A percentile compares a stretch with the other conserved stretches of the same genome.
phyloP scores from a whole-genome alignment of 2,888 invertebrate genomes.

The Lacanobia wlatinum region DNA sequence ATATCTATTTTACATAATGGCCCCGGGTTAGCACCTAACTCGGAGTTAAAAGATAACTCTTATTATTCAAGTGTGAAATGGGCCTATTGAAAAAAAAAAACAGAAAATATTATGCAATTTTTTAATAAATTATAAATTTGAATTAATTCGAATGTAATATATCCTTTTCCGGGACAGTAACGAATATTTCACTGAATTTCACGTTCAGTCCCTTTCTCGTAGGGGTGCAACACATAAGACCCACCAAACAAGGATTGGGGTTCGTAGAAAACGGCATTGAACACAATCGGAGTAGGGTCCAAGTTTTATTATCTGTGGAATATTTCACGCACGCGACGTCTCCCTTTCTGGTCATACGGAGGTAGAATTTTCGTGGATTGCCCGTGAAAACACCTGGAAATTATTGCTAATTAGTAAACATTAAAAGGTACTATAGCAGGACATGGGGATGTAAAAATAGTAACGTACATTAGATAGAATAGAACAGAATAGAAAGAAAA shows the following conservation, averaged over 20 bases:
- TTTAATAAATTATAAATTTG: too few relatives aligned
- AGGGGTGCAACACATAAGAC: conserved; percentile 82
- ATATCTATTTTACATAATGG: too few relatives aligned
- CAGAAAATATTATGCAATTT: too few relatives aligned
- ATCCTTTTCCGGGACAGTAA: conserved; percentile 75
- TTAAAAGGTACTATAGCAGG: not conserved
- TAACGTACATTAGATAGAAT: not conserved
- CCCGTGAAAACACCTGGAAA: conserved; percentile 81
- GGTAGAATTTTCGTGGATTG: conserved; percentile 80
- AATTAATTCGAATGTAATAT: conserved; percentile 82
- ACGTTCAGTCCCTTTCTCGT: conserved; percentile 76
- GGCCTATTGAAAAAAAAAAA: too few relatives aligned
- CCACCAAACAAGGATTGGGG: conserved; percentile 73
- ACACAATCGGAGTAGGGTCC: conserved; percentile 79
- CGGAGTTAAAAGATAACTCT: too few relatives aligned
- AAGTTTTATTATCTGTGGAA: conserved; percentile 76
- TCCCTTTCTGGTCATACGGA: conserved; percentile 76
- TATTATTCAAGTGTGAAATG: too few relatives aligned
- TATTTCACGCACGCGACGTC: conserved; percentile 81
- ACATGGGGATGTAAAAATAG: not conserved
- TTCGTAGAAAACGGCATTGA: conserved; percentile 69
- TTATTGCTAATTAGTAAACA: not conserved
- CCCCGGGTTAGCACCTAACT: too few relatives aligned
- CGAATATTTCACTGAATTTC: conserved; percentile 74
- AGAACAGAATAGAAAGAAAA: not conserved